These are phyloP conservation scores for Emydoidea blandingii DNA, from an alignment of 2,797 vertebrate genomes.

Conservation along the genomic window DNA sequence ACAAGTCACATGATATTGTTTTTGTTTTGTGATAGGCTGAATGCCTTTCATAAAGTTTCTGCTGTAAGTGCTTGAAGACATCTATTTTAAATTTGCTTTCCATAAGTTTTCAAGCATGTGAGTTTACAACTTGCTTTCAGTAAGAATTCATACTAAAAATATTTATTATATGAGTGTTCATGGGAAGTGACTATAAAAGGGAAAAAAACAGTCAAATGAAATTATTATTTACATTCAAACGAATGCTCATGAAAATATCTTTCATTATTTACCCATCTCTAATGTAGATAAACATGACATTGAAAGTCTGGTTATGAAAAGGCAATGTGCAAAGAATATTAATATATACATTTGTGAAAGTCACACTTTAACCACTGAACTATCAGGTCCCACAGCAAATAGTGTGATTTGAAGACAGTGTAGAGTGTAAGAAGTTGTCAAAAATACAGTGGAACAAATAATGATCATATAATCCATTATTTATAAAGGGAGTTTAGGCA, in stretches of 20 bases:
- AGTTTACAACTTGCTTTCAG: not conserved
- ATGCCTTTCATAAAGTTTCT: not conserved
- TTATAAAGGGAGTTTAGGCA: not conserved
- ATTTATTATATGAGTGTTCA: not conserved
- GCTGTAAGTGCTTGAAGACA: not conserved
- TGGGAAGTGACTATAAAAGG: not conserved
- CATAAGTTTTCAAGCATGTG: not conserved
- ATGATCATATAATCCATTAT: not conserved
- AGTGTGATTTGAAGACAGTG: not conserved
- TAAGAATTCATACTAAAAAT: not conserved
- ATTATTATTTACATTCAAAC: not conserved
- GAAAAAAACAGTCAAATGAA: not conserved
- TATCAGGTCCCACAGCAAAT: not conserved
- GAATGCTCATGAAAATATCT: not conserved
- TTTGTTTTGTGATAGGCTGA: not conserved
- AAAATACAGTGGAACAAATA: not conserved
- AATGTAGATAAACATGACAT: not conserved
- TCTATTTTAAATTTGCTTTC: not conserved
- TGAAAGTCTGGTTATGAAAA: accelerated
- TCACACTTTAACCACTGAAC: not conserved
- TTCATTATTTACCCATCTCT: not conserved
- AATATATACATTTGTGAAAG: not conserved
- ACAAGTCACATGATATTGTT: not conserved
- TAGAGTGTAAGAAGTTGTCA: not conserved
- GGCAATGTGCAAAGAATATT: not conserved